Percentiles rank a stretch among this genome's conserved stretches.
Evolutionary conservation across 1,140 invertebrate genomes (phyloP).

Genomic region (Tachypleus tridentatus): DNA sequence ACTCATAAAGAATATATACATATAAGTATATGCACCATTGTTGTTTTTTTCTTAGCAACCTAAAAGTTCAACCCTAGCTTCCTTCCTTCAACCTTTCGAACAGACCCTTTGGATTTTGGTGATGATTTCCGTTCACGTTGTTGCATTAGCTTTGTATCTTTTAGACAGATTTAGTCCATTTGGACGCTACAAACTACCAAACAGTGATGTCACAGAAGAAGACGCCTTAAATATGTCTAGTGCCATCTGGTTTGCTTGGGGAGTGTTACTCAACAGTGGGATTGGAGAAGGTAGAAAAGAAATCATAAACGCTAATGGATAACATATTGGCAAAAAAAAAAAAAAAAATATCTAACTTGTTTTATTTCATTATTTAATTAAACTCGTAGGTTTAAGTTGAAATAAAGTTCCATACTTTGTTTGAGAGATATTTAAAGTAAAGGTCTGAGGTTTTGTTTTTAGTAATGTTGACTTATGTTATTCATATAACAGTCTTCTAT

Average conservation of each 20-base stretch:
- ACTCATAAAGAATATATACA: too few species aligned
- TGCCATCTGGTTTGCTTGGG: constrained; percentile 99
- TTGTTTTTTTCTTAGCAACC: constrained; percentile 52
- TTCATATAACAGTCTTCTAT: too few species aligned
- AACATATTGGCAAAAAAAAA: too few species aligned
- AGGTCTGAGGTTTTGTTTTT: too few species aligned
- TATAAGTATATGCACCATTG: too few species aligned
- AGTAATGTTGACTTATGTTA: too few species aligned
- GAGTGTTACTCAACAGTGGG: constrained; percentile 93
- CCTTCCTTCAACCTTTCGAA: constrained; percentile 98
- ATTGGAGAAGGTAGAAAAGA: constrained; percentile 79
- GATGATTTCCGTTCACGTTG: constrained; percentile 94
- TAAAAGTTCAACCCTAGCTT: constrained; percentile 86
- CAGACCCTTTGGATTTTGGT: constrained; percentile 97
- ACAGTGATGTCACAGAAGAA: constrained; percentile 69
- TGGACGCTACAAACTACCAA: constrained; percentile 61
- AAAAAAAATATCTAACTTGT: too few species aligned
- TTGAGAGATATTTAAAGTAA: too few species aligned
- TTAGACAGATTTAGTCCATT: constrained; percentile 96
- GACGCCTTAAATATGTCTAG: constrained; percentile 94
- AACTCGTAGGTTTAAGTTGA: not conserved
- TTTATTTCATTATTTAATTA: not conserved
- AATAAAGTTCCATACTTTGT: not conserved
- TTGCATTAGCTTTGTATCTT: constrained; percentile 89
- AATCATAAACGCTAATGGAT: too few species aligned